Conservation (phyloP, 1,140 invertebrate species). For the Lepidurus arcticus region DNA sequence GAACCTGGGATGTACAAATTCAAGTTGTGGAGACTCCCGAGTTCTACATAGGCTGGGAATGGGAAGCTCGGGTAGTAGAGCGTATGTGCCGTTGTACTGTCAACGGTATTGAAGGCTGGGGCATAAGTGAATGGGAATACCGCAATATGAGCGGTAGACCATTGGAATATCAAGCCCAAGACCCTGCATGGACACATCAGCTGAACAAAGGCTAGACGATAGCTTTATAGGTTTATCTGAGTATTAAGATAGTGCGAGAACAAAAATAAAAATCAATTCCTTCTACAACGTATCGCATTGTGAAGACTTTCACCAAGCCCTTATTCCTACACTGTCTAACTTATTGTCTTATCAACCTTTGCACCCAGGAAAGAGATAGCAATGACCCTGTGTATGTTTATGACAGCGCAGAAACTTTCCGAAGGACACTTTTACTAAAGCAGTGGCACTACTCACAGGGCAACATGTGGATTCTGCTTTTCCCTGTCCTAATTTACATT, state of each 20-base stretch:
- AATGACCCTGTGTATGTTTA: neutral
- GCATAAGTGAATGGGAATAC: slow-evolving; percentile 66
- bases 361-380: neutral
- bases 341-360: neutral
- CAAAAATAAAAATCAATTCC: neutral
- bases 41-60: slow-evolving; percentile 60
- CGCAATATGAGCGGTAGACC: slow-evolving; percentile 48
- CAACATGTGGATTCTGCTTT: slow-evolving; percentile 10
- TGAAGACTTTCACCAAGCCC: neutral
- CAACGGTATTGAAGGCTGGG: slow-evolving; percentile 58
- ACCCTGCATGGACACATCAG: slow-evolving; percentile 48
- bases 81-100: slow-evolving; percentile 56
- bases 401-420: neutral
- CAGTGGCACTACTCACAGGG: neutral
- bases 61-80: slow-evolving; percentile 62
- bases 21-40: slow-evolving; percentile 53
- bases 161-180: slow-evolving; percentile 41
- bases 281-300: neutral
- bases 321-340: neutral
- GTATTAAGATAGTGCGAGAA: neutral
- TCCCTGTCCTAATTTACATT: slow-evolving; percentile 28
- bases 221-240: neutral
- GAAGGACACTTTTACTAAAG: neutral
- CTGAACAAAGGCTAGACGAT: slow-evolving; percentile 26
- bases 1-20: slow-evolving; percentile 48